Evolutionary conservation across 2,797 vertebrate genomes (phyloP).

Genomic region (Pelochelys cantorii): DNA sequence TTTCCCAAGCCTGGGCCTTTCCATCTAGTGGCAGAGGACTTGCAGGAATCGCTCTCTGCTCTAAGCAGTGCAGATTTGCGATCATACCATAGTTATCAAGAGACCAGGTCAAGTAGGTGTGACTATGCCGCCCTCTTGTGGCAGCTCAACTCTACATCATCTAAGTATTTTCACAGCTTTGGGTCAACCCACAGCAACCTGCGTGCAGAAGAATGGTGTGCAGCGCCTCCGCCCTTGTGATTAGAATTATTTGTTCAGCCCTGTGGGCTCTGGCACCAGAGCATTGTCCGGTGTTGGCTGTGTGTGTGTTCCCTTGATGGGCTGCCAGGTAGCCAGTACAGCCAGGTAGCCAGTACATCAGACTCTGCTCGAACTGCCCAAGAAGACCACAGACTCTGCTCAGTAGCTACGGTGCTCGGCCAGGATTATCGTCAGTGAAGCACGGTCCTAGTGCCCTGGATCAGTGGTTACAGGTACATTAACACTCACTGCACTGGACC

Average conservation of each 20-base stretch:
- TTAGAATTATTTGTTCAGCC: not conserved
- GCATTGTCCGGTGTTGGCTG: too few relatives aligned
- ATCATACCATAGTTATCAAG: not conserved
- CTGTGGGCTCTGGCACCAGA: not conserved
- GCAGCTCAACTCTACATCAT: not conserved
- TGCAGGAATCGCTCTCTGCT: rapidly evolving
- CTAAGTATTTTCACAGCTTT: not conserved
- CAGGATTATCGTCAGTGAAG: too few relatives aligned
- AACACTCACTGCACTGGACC: too few relatives aligned
- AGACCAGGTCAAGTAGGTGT: not conserved
- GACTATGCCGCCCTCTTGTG: conserved; percentile 70
- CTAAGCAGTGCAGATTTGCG: not conserved
- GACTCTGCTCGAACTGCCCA: too few relatives aligned
- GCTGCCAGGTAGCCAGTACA: too few relatives aligned
- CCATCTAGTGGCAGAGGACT: not conserved
- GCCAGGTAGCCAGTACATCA: too few relatives aligned
- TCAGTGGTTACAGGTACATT: too few relatives aligned
- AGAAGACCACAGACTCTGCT: too few relatives aligned
- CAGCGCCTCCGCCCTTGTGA: not conserved
- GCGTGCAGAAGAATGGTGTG: rapidly evolving
- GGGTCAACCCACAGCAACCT: not conserved
- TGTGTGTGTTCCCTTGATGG: too few relatives aligned
- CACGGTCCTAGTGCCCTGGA: too few relatives aligned
- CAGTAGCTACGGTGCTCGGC: too few relatives aligned
- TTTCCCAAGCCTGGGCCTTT: not conserved